A percentile compares a stretch with the other conserved stretches of the same genome.
Evolutionary conservation across 2,888 invertebrate species (phyloP).

Genomic region (Drosophila koepferae): DNA sequence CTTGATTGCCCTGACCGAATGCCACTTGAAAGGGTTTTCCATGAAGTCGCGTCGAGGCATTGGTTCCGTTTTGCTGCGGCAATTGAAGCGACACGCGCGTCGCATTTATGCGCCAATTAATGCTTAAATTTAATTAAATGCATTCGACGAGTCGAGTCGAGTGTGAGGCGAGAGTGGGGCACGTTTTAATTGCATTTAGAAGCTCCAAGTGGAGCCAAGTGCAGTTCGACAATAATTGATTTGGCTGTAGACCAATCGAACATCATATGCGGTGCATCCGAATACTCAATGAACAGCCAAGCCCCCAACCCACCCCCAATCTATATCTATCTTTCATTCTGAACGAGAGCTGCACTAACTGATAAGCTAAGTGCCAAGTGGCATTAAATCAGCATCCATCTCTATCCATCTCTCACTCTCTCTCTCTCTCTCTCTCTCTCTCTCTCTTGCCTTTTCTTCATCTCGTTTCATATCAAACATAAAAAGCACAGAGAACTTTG

Average conservation of each 20-base stretch:
- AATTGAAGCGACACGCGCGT: constrained; percentile 77
- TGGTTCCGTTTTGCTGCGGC: constrained; percentile 34
- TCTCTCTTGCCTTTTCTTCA: constrained; percentile 6
- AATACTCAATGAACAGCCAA: background rate
- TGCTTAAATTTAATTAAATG: constrained; percentile 79
- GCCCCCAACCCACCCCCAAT: background rate
- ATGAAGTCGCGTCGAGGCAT: background rate
- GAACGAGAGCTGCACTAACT: constrained; percentile 56
- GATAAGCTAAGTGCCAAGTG: constrained; percentile 81
- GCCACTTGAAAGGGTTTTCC: constrained; percentile 75
- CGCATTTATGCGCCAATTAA: constrained; percentile 72
- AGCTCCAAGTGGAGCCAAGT: constrained; percentile 38
- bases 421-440: background rate
- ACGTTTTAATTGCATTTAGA: constrained; percentile 45
- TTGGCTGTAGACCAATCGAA: constrained; percentile 29
- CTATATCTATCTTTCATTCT: background rate
- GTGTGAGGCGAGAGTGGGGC: constrained; percentile 20
- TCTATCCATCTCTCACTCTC: background rate
- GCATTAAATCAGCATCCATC: constrained; percentile 50
- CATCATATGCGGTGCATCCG: background rate
- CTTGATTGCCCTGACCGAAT: constrained; percentile 46
- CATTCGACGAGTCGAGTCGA: constrained; percentile 38
- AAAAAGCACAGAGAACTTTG: background rate
- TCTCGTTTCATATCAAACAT: constrained; percentile 3
- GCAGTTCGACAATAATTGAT: constrained; percentile 55